Base-by-base conservation (phyloP, 1,140 invertebrate species). In the Drosophila bipectinata region DNA sequence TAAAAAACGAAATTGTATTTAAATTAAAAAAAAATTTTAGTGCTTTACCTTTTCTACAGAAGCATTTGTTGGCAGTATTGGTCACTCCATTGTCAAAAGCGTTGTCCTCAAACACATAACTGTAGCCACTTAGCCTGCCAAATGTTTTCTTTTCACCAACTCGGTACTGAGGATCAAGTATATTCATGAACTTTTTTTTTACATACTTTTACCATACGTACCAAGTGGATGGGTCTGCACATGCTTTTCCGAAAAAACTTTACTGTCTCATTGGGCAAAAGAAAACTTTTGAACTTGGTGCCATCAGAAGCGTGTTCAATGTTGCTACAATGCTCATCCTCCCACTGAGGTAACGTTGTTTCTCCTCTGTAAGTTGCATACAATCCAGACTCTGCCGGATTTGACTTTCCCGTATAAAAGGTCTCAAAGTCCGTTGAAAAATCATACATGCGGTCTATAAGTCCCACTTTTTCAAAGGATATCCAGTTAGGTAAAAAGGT, bases 371-470 rank as follows among this genome's bases (percentile, higher is more conserved):
- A 97, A 1, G 94, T 97, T 18, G 96, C 96, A 56, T 97, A 94
- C 0, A 96, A 92, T 2, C 96, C 96, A 7, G 95, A 93, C 32
- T 93, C 64, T 24, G 90, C 83, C 7, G 94, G 80, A 73, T 97
- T 94, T 0, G 92, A 92, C 52, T 94, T 93, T 2, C 97, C 97
- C 0, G 96, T 97, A 91, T 94, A 96, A 49, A 97, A 94, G 0
- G 96, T 97, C 80, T 96, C 96, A 60, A 93, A 95, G 81, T 97
- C 97, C 1, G 95, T 96, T 9, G 94, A 93, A 67, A 97, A 97
- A 73, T 97, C 95, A 82, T 97, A 97, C 96, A 97, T 97, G 89
- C 96, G 93, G 92, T 97, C 96, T 59, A 97, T 97, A 0, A 97
- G 93, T 3, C 96, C 96, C 1, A 97, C 92, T 77, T 96, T 96